Conservation (phyloP, 2,888 invertebrate genomes). For the Machimus rusticus region DNA sequence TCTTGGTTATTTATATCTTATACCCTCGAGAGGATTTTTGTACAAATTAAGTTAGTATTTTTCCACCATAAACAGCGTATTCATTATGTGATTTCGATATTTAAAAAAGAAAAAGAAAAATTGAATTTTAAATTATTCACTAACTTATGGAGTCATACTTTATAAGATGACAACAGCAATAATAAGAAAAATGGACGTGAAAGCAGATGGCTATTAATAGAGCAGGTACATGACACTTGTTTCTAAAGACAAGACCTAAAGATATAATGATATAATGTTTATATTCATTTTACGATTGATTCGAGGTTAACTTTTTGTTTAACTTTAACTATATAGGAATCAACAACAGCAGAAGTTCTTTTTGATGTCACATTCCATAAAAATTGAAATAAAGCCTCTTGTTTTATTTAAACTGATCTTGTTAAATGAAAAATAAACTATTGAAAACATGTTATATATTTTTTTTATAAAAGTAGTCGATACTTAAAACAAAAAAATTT, state of each 20-base stretch:
- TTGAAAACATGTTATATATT: background rate
- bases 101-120: background rate
- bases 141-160: too few species aligned
- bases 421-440: background rate
- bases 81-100: too few species aligned
- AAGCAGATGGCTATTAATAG: too few species aligned
- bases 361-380: too few species aligned
- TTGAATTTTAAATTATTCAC: background rate
- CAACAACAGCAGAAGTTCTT: background rate
- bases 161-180: too few species aligned
- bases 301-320: background rate
- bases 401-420: background rate
- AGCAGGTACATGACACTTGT: too few species aligned
- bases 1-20: background rate
- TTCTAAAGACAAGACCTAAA: too few species aligned
- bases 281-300: background rate
- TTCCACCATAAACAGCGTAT: background rate
- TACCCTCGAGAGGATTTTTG: background rate
- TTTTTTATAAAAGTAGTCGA: background rate
- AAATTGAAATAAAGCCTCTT: background rate
- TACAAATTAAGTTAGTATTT: background rate
- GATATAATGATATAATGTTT: background rate
- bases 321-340: background rate
- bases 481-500: background rate
- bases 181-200: background rate